Percentiles rank a stretch among this genome's conserved stretches.
Evolutionary conservation across 1,140 invertebrate genomes (phyloP).

Genomic region (Leptopilina boulardi): DNA sequence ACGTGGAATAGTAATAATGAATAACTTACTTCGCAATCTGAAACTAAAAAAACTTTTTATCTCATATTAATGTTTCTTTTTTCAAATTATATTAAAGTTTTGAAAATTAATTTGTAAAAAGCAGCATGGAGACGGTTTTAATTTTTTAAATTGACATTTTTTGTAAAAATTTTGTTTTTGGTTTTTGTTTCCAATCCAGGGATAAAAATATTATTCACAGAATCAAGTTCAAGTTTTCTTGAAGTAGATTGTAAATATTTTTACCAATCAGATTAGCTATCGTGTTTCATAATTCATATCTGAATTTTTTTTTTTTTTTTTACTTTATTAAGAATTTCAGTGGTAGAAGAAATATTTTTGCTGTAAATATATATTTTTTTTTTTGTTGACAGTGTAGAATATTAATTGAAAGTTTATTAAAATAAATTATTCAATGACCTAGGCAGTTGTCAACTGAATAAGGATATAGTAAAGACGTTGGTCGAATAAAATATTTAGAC

Average conservation of each 20-base stretch:
- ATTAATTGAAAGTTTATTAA: neutral
- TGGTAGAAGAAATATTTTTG: too few species aligned
- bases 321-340: too few species aligned
- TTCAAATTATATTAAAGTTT: neutral
- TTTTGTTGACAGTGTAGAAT: neutral
- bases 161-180: too few species aligned
- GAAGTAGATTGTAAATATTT: too few species aligned
- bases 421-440: constrained; percentile 24
- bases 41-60: neutral
- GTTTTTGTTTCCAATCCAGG: too few species aligned
- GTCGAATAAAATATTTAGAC: constrained; percentile 43
- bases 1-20: constrained; percentile 2
- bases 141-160: too few species aligned
- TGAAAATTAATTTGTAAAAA: neutral
- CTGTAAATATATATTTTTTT: neutral
- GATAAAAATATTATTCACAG: too few species aligned
- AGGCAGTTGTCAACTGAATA: neutral
- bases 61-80: neutral
- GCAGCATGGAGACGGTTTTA: too few species aligned
- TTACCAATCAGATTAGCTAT: too few species aligned
- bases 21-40: neutral
- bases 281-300: too few species aligned
- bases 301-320: too few species aligned
- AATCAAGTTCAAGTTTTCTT: too few species aligned
- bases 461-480: constrained; percentile 16